A percentile compares a stretch with the other conserved stretches of the same genome.
phyloP scores from a whole-genome alignment of 2,888 invertebrate species.

The Lasiommata megera region DNA sequence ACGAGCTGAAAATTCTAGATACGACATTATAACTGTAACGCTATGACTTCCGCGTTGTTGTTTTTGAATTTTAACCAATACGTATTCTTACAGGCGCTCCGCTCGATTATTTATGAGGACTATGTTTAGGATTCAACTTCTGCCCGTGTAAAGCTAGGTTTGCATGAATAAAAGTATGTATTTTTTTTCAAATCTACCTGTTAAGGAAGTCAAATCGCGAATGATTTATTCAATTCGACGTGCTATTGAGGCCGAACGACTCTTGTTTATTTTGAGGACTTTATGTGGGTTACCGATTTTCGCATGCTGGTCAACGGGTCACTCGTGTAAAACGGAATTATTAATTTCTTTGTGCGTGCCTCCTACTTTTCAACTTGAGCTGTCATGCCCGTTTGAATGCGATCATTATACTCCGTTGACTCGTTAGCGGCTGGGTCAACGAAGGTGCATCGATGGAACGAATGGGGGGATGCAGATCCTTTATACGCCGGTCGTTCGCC shows the following conservation, averaged over 20 bases:
- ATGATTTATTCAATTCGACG: conserved; percentile 66
- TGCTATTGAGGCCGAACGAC: conserved; percentile 61
- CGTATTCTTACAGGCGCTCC: conserved; percentile 38
- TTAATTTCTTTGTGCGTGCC: conserved; percentile 41
- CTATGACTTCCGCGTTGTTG: conserved; percentile 41
- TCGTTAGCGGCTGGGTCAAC: conserved; percentile 70
- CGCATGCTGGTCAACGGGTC: conserved; percentile 46
- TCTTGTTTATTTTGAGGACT: conserved; percentile 54
- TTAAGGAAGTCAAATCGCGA: conserved; percentile 65
- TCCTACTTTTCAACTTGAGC: conserved; percentile 48
- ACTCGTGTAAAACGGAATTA: conserved; percentile 40
- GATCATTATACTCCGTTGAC: conserved; percentile 69
- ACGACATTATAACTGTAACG: conserved; percentile 31
- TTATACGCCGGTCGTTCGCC: conserved; percentile 73
- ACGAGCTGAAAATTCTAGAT: conserved; percentile 26
- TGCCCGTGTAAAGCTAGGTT: conserved; percentile 73
- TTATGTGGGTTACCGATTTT: conserved; percentile 63
- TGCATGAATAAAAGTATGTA: conserved; percentile 75
- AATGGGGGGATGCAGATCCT: conserved; percentile 68
- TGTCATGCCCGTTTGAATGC: conserved; percentile 64
- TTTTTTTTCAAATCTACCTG: conserved; percentile 72
- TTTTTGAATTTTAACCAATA: conserved; percentile 38
- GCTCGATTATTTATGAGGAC: conserved; percentile 68
- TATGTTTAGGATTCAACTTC: conserved; percentile 72
- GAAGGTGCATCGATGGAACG: conserved; percentile 66